Conservation (phyloP, 2,888 invertebrate genomes). For the Mayetiola destructor region DNA sequence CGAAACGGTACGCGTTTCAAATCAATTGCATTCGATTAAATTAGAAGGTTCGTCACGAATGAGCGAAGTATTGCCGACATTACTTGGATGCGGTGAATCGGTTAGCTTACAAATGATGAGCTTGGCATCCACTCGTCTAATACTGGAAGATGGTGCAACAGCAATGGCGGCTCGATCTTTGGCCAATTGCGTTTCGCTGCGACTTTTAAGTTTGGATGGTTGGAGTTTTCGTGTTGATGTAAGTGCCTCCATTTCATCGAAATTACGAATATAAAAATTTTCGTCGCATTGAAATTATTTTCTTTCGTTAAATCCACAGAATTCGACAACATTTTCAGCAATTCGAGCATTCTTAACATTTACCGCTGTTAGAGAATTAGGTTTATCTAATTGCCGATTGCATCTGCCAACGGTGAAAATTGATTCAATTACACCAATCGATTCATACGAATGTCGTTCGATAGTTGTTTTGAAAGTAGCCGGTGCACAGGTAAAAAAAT, state of each 20-base stretch:
- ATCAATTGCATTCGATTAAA: slow-evolving; percentile 39
- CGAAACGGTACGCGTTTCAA: slow-evolving; percentile 39
- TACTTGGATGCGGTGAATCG: slow-evolving; percentile 40
- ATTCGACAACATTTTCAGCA: slow-evolving; percentile 32
- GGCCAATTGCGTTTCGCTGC: slow-evolving; percentile 35
- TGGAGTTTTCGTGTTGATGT: slow-evolving; percentile 44
- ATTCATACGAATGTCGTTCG: slow-evolving; percentile 33
- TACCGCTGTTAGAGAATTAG: slow-evolving; percentile 39
- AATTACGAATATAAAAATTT: background rate
- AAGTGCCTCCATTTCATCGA: slow-evolving; percentile 18
- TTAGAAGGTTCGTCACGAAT: slow-evolving; percentile 40
- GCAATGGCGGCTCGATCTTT: slow-evolving; percentile 26
- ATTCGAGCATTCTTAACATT: slow-evolving; percentile 37
- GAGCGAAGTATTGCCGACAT: slow-evolving; percentile 40
- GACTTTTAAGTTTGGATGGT: slow-evolving; percentile 40
- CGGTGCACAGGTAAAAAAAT: slow-evolving; percentile 33
- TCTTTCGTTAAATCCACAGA: slow-evolving; percentile 18
- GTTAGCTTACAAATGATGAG: slow-evolving; percentile 40
- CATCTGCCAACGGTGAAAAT: slow-evolving; percentile 32
- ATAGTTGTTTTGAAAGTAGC: slow-evolving; percentile 38
- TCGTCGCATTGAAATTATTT: background rate
- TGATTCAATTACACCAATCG: slow-evolving; percentile 20
- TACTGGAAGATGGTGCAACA: slow-evolving; percentile 37
- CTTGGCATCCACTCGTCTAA: slow-evolving; percentile 39
- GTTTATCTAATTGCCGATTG: slow-evolving; percentile 38